A percentile compares a stretch with the other conserved stretches of the same genome.
Conservation (phyloP, 1,140 invertebrate species). For the Zelostemma sp. region DNA sequence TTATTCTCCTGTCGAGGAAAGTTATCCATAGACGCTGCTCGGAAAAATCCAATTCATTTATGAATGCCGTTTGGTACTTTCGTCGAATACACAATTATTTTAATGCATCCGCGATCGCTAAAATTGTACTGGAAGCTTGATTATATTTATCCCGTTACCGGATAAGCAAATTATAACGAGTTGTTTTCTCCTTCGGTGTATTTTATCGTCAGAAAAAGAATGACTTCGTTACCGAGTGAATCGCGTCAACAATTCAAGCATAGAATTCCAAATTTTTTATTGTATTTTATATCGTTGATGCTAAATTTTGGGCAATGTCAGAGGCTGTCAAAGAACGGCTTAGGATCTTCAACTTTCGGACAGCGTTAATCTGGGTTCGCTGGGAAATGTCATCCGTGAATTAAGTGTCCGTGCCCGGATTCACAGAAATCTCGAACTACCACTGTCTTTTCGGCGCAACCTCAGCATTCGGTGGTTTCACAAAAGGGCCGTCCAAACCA, state of each 20-base stretch:
- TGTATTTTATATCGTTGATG: too few relatives aligned
- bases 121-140: neutral
- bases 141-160: too few relatives aligned
- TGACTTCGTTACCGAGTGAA: too few relatives aligned
- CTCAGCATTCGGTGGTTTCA: neutral
- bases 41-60: conserved; percentile 15
- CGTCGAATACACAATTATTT: neutral
- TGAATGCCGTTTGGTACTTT: neutral
- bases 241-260: too few relatives aligned
- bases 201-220: too few relatives aligned
- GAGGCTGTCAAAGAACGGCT: neutral
- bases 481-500: neutral
- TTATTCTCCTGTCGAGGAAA: conserved; percentile 4
- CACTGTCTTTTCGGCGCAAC: neutral
- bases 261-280: too few relatives aligned
- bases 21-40: conserved; percentile 5
- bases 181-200: too few relatives aligned
- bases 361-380: neutral
- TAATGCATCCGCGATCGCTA: neutral
- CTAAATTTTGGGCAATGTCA: neutral
- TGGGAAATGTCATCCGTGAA: neutral
- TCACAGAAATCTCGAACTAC: neutral
- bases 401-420: neutral
- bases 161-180: too few relatives aligned
- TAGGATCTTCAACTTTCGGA: neutral